Base-by-base conservation (phyloP, 2,888 invertebrate species). In the Clitarchus hookeri region DNA sequence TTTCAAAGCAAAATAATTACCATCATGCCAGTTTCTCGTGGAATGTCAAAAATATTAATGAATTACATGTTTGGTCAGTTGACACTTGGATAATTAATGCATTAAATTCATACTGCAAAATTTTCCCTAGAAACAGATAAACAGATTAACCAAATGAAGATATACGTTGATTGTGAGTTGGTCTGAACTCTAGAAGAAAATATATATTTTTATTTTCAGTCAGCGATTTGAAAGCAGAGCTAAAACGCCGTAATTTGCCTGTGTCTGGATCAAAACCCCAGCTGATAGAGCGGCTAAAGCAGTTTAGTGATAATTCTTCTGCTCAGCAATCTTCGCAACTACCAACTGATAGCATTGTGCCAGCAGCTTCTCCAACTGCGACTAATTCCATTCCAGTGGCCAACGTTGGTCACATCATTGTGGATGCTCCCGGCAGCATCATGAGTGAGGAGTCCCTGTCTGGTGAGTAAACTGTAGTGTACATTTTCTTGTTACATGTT, bases 181-280 rank as follows among this genome's bases (percentile, higher is more conserved):
- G 53, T 48, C 16, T 85, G 23, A 84, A 23, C 65, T 12, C 25
- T 79, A 79, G 36, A 36, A 36, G 36, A 36, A 36, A 36, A 36
- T 48, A 48, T 48, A 48, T 48, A 8, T 44, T 87, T 84, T 82
- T 86, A 77, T 44, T 89, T 88, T 2, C 87, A 93, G 98, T 97
- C 86, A 97, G 97, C 88, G 98, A 99, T 91, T 93, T 99, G 89
- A 98, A 98, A 91, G 96, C 96, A 86, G 98, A 99, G 91, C 94
- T 98, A 89, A 99, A 98, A 91, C 96, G 97, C 87, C 94, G 99
- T 84, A 98, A 96, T 91, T 93, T 99, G 87, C 97, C 98, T 9
- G 99, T 99, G 0, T 98, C 98, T 19, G 99, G 99, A 0, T 96
- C 98, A 0, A 99, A 99, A 91, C 98, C 98, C 13, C 98, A 98